Percentiles rank a stretch among this genome's conserved stretches.
Evolutionary conservation across 2,113 vertebrate species (phyloP).

Genomic region (Carlito syrichta): DNA sequence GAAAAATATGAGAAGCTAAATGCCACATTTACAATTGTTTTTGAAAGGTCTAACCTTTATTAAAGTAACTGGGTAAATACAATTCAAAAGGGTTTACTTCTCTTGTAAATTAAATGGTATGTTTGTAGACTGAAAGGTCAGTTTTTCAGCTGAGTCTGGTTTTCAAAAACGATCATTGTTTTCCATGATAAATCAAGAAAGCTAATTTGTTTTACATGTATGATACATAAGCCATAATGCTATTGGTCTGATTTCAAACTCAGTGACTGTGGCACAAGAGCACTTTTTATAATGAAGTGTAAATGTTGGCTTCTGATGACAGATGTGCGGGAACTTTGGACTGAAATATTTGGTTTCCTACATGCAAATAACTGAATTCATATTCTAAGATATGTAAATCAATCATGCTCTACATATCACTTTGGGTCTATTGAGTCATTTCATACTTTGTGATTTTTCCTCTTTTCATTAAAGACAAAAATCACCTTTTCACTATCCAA

Average conservation of each 20-base stretch:
- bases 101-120: conserved; percentile 85
- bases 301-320: conserved; percentile 68
- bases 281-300: conserved; percentile 68
- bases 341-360: conserved; percentile 40
- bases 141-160: conserved; percentile 77
- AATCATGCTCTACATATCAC: background rate
- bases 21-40: conserved; percentile 87
- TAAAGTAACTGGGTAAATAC: conserved; percentile 84
- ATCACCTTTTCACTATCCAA: conserved; percentile 36
- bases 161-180: conserved; percentile 73
- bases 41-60: conserved; percentile 85
- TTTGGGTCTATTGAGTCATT: conserved; percentile 21
- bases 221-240: conserved; percentile 73
- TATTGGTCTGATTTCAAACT: conserved; percentile 76
- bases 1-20: conserved; percentile 82
- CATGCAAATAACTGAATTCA: conserved; percentile 30
- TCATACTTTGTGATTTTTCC: conserved; percentile 35
- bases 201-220: conserved; percentile 82
- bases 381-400: conserved; percentile 37
- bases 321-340: conserved; percentile 49
- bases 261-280: conserved; percentile 65
- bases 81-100: conserved; percentile 82
- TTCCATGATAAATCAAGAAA: conserved; percentile 77
- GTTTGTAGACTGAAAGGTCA: conserved; percentile 86
- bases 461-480: conserved; percentile 50